Conservation (phyloP, 2,888 invertebrate genomes). For the Halictus quadricinctus region DNA sequence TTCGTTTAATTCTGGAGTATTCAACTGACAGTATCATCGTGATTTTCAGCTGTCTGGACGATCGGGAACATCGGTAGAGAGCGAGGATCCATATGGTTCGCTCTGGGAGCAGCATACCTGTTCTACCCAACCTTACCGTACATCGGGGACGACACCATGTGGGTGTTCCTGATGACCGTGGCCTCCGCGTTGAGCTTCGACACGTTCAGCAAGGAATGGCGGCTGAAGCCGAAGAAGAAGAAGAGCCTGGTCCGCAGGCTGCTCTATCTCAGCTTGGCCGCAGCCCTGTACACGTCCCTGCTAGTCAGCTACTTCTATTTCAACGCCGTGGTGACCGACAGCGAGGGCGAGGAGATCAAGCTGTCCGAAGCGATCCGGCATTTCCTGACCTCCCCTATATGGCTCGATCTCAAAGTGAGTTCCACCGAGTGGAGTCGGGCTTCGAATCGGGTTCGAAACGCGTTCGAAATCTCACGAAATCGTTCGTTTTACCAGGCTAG, state of each 20-base stretch:
- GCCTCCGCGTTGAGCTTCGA: slow-evolving; percentile 89
- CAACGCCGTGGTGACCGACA: slow-evolving; percentile 93
- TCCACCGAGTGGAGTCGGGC: too few species aligned
- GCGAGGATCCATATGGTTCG: slow-evolving; percentile 88
- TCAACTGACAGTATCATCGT: slow-evolving; percentile 5
- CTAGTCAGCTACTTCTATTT: slow-evolving; percentile 93
- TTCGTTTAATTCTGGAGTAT: not conserved
- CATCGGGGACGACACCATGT: slow-evolving; percentile 89
- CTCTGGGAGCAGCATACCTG: slow-evolving; percentile 87
- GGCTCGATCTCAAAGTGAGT: slow-evolving; percentile 83
- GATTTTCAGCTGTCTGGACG: slow-evolving; percentile 90
- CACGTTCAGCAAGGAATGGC: slow-evolving; percentile 91
- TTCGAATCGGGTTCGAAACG: not conserved
- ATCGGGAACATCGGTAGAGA: slow-evolving; percentile 96
- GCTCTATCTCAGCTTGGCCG: slow-evolving; percentile 85
- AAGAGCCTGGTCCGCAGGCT: slow-evolving; percentile 83
- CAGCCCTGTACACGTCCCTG: slow-evolving; percentile 87
- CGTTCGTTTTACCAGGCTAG: slow-evolving; percentile 71
- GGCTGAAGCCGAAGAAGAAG: slow-evolving; percentile 85
- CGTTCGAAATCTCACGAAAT: not conserved
- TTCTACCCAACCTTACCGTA: slow-evolving; percentile 88
- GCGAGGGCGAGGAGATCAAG: slow-evolving; percentile 93
- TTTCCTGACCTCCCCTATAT: slow-evolving; percentile 92
- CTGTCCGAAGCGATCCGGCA: slow-evolving; percentile 94
- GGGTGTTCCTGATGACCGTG: slow-evolving; percentile 87